Evolutionary conservation across 2,797 vertebrate genomes (phyloP), one percentile per base, ranked within the genome.

Genomic region (Botia kubotai): DNA sequence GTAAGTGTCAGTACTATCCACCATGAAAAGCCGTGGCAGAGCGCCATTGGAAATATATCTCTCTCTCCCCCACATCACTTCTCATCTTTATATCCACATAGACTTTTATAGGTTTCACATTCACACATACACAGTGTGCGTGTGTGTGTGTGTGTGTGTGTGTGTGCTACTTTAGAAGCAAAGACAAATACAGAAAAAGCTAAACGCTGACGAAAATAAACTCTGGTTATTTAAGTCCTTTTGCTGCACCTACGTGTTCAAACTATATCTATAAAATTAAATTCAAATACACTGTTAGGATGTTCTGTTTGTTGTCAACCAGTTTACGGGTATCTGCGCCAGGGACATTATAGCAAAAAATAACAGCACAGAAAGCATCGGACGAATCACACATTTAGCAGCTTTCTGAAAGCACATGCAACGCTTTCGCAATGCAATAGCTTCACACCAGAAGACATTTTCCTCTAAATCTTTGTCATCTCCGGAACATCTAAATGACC

Each of bases 1-100:
- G 72, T 58, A 79, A 80, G 85, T 86, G 85, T 83, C 75, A 63
- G 66, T 72, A 53, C 83, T 83, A 77, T 85, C 77, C 77, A 58
- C 70, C 17, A 21, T 52, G 57, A 69, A 72, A 48, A 65, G 77
- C 82, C 76, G 75, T 69, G 58, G 72, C 39, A 39, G 80, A 81
- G 71, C 36, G 13, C 14, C 53, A 80, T 83, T 63, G 78, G 76
- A 80, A 80, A 79, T 60, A 60, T 74, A 72, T 50, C 21, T 73
- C 74, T 58, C 70, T 53, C 65, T 43, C 12, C 7, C 72, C 79
- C 66, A 71, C 70, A 60, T 60, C 55, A 60, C 33, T 16, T 63
- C 23, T 39, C 17, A 73, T 48, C 73, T 53, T 63, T 63, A 33
- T 33, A 13, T 53, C 50, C 60, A 75, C 33, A 66, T 60, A 23